Percentiles rank a stretch among this genome's conserved stretches.
Evolutionary conservation across 2,797 vertebrate species (phyloP).

Genomic region (Picus viridis): DNA sequence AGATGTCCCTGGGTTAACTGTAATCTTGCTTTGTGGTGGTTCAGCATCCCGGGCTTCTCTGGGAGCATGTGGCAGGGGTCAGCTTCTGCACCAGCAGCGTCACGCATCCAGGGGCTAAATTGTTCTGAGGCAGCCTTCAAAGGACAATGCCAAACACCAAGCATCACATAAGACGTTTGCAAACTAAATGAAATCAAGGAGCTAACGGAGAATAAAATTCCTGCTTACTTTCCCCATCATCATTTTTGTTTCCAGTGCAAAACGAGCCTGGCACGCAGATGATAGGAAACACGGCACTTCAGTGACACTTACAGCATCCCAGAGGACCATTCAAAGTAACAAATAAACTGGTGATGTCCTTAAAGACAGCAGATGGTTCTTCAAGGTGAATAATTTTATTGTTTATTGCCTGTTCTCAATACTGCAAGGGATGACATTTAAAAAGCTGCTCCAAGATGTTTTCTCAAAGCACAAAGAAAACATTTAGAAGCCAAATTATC

Average conservation of each 20-base stretch:
- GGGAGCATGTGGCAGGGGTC: accelerated
- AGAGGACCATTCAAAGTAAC: slow-evolving; percentile 31
- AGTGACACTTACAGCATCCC: slow-evolving; percentile 42
- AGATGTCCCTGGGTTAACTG: not conserved
- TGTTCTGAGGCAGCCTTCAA: not conserved
- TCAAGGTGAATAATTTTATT: slow-evolving; percentile 77
- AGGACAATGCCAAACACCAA: not conserved
- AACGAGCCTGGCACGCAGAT: not conserved
- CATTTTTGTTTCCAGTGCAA: not conserved
- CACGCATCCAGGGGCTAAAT: not conserved
- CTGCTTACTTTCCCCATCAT: slow-evolving; percentile 17
- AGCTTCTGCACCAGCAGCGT: not conserved
- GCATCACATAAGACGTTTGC: accelerated
- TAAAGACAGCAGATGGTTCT: slow-evolving; percentile 73
- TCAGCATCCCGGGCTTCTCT: not conserved
- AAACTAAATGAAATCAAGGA: not conserved
- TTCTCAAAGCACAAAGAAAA: slow-evolving; percentile 57
- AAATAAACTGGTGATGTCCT: slow-evolving; percentile 45
- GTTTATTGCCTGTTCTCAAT: slow-evolving; percentile 36
- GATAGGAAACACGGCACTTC: not conserved
- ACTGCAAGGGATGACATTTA: slow-evolving; percentile 41
- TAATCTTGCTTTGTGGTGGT: not conserved
- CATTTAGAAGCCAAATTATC: slow-evolving; percentile 52
- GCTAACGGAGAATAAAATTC: slow-evolving; percentile 10
- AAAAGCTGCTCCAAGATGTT: slow-evolving; percentile 21